Conservation (phyloP, 1,140 invertebrate genomes). For the Drosophila subpulchrella region DNA sequence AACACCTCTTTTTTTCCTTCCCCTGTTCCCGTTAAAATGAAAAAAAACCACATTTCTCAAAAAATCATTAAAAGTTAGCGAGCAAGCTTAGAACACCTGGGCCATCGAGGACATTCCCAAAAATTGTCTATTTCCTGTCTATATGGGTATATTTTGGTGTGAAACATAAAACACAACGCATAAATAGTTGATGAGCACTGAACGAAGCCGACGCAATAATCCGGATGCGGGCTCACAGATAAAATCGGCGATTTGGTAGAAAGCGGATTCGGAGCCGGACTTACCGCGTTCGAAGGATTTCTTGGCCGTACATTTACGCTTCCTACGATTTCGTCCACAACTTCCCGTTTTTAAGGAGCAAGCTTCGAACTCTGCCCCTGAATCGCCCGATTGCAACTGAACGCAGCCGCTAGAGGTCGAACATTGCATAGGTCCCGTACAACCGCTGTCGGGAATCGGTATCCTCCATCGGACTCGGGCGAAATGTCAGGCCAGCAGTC, state of each 20-base stretch:
- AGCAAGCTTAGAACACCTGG: background rate
- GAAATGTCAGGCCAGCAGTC: background rate
- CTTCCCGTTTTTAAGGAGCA: background rate
- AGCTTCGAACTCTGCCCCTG: slow-evolving; percentile 55
- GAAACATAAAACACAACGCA: background rate
- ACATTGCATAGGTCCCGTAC: slow-evolving; percentile 58
- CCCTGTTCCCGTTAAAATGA: background rate
- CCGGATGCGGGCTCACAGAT: background rate
- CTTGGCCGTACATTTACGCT: background rate
- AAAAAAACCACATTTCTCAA: background rate
- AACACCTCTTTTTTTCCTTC: background rate
- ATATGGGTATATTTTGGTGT: background rate
- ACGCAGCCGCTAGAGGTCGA: slow-evolving; percentile 27
- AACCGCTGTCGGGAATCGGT: slow-evolving; percentile 17
- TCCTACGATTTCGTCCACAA: slow-evolving; percentile 4
- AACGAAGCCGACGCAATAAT: background rate
- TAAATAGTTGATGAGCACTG: background rate
- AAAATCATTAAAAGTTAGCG: background rate
- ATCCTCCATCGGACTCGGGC: slow-evolving; percentile 1
- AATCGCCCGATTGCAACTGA: slow-evolving; percentile 77
- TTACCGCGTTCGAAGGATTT: background rate
- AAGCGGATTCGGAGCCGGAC: background rate
- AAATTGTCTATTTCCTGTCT: background rate
- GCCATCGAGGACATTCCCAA: background rate
- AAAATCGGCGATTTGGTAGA: background rate